A percentile compares a stretch with the other conserved stretches of the same genome.
Conservation (phyloP, 2,888 invertebrate species). For the Prosopocoilus inquinatus region DNA sequence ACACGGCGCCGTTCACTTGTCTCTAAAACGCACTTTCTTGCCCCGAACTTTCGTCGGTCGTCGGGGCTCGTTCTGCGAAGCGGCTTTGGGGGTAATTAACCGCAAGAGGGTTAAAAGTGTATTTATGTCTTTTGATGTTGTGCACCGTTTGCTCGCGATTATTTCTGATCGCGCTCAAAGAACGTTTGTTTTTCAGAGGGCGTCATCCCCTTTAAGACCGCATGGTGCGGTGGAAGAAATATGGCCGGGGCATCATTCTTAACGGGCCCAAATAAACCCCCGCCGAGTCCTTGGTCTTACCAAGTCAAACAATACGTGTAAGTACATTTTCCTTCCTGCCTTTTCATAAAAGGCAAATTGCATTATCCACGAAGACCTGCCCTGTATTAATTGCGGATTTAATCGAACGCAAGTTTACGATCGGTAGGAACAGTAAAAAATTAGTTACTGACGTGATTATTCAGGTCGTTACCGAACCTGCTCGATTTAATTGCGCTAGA, state of each 20-base stretch:
- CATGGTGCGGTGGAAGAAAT: conserved; percentile 2
- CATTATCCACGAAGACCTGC: too few relatives aligned
- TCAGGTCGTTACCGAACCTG: too few relatives aligned
- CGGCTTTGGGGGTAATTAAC: conserved; percentile 26
- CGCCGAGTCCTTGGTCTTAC: not conserved
- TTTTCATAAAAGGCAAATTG: too few relatives aligned
- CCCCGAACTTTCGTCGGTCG: not conserved
- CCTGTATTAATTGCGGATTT: too few relatives aligned
- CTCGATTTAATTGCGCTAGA: not conserved
- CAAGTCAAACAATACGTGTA: not conserved
- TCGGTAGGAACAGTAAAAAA: too few relatives aligned
- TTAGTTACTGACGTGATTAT: too few relatives aligned
- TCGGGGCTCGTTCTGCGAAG: conserved; percentile 2
- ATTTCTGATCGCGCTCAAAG: not conserved
- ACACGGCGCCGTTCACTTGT: not conserved
- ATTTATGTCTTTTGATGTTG: not conserved
- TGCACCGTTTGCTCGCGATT: not conserved
- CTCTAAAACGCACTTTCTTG: not conserved
- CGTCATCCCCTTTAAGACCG: conserved; percentile 2
- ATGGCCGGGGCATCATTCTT: not conserved
- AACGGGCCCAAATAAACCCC: not conserved
- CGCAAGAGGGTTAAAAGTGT: conserved; percentile 24
- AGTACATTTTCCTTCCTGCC: not conserved
- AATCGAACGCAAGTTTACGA: too few relatives aligned
- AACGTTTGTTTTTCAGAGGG: not conserved